These are phyloP conservation scores for Urophycis tenuis DNA, from an alignment of 2,797 vertebrate species.

Conservation along the genomic window DNA sequence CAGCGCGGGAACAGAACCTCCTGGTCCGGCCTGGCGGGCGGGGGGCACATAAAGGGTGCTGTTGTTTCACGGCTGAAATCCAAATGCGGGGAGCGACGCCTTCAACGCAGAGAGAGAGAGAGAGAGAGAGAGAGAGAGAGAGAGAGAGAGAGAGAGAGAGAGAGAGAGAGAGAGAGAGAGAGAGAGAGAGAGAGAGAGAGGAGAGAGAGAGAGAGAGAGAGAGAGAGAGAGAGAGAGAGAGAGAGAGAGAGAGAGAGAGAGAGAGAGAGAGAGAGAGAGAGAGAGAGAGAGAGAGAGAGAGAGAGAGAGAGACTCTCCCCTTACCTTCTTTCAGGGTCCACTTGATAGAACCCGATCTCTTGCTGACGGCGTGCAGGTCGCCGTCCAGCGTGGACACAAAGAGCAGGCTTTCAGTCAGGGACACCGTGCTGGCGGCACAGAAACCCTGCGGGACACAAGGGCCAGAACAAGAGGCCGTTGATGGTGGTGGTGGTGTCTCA, in stretches of 20 bases:
- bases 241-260: no score
- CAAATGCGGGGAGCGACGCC: slow-evolving; percentile 17
- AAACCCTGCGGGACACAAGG: slow-evolving; percentile 61
- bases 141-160: no score
- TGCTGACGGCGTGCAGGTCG: slow-evolving; percentile 93
- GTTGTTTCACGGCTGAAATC: slow-evolving; percentile 27
- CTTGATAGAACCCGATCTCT: slow-evolving; percentile 90
- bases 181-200: no score
- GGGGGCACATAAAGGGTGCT: slow-evolving; percentile 15
- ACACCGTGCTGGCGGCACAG: slow-evolving; percentile 77
- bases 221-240: no score
- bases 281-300: no score
- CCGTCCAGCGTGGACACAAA: slow-evolving; percentile 97
- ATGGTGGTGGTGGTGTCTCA: background rate
- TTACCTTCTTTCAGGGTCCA: slow-evolving; percentile 99
- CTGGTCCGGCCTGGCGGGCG: background rate
- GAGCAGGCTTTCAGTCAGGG: slow-evolving; percentile 87
- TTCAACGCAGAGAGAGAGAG: no score
- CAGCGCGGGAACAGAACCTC: background rate
- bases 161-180: no score
- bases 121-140: no score
- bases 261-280: no score
- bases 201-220: no score
- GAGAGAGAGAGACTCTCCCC: no score
- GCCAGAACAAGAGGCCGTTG: slow-evolving; percentile 10